Percentiles rank a stretch among this genome's conserved stretches.
Conservation (phyloP, 2,797 vertebrate genomes). For the Myiothlypis coronata region DNA sequence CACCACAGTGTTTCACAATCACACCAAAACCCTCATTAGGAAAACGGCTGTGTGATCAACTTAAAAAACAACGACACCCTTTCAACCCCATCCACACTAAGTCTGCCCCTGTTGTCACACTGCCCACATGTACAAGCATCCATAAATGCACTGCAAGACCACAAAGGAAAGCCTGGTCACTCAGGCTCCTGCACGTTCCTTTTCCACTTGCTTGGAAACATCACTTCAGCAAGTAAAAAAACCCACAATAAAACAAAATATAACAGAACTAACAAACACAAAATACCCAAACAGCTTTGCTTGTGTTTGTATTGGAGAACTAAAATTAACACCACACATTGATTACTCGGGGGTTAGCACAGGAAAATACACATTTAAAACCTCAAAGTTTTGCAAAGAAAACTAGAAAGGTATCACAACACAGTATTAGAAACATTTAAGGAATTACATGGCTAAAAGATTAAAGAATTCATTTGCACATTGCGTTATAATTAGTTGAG, state of each 20-base stretch:
- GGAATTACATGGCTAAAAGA: neutral
- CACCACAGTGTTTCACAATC: neutral
- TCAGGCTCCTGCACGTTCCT: neutral
- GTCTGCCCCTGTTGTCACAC: neutral
- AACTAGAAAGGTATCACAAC: neutral
- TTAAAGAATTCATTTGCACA: neutral
- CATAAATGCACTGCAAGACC: neutral
- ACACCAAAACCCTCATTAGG: neutral
- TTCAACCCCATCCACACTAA: neutral
- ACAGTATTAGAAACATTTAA: neutral
- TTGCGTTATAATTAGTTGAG: neutral
- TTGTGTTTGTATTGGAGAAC: neutral
- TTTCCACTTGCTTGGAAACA: neutral
- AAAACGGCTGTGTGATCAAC: neutral
- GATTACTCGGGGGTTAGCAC: neutral
- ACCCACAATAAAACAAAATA: neutral
- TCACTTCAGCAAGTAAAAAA: neutral
- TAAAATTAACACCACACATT: neutral
- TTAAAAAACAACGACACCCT: neutral
- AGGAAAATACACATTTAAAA: neutral
- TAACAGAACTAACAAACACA: neutral
- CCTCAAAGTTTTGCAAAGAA: neutral
- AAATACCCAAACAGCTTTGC: neutral
- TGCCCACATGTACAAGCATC: neutral
- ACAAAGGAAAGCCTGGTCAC: neutral